phyloP scores from a whole-genome alignment of 2,113 vertebrate genomes.

The Ahaetulla prasina region DNA sequence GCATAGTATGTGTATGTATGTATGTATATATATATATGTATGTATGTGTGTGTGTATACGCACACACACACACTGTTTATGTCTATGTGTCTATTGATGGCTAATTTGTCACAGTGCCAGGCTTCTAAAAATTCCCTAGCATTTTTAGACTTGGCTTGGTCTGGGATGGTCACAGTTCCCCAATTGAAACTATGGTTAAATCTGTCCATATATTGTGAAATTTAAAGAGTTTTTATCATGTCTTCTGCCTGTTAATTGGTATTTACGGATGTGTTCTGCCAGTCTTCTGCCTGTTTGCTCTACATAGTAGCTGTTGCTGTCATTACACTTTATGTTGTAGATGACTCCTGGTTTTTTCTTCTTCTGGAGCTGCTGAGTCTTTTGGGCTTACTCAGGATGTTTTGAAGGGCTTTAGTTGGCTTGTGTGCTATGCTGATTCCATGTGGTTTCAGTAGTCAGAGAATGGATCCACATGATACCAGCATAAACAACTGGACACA shows the following conservation, averaged over 20 bases:
- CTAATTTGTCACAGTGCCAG: too few relatives aligned
- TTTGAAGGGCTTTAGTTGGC: not conserved
- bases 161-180: too few relatives aligned
- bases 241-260: not conserved
- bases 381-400: not conserved
- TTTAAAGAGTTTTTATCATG: not conserved
- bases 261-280: not conserved
- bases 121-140: too few relatives aligned
- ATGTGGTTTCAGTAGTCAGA: not conserved
- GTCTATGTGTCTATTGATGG: too few relatives aligned
- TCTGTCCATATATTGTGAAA: too few relatives aligned
- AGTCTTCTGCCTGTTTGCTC: not conserved
- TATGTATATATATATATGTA: too few relatives aligned
- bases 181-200: too few relatives aligned
- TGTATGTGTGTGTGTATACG: too few relatives aligned
- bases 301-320: not conserved
- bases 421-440: not conserved
- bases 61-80: too few relatives aligned
- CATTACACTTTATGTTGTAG: not conserved
- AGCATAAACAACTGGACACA: not conserved
- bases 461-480: not conserved
- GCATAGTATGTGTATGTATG: too few relatives aligned
- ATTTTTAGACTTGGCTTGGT: too few relatives aligned
- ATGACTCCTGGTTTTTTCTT: not conserved
- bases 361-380: not conserved